Conservation (phyloP, 2,797 vertebrate genomes). For the Alcedo atthis region DNA sequence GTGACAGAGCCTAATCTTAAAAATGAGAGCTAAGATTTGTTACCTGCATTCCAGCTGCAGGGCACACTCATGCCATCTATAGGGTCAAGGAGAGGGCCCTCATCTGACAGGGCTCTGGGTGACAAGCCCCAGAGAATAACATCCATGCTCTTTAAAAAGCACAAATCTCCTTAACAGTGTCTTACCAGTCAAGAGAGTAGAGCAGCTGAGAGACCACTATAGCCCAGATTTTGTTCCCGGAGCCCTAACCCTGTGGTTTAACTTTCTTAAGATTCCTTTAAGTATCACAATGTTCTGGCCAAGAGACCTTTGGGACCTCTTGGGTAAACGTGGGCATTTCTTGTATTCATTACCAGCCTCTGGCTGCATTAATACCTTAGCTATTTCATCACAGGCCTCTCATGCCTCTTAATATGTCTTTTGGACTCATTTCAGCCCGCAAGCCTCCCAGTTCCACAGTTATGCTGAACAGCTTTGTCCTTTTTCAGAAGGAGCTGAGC, state of each 20-base stretch:
- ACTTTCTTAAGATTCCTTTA: constrained; percentile 43
- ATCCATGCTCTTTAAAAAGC: background rate
- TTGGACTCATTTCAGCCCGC: constrained; percentile 57
- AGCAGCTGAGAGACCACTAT: background rate
- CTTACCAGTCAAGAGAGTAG: background rate
- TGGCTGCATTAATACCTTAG: constrained; percentile 58
- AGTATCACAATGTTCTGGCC: constrained; percentile 68
- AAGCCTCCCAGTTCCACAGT: constrained; percentile 24
- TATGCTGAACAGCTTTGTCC: constrained; percentile 57
- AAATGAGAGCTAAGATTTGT: background rate
- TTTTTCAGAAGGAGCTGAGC: constrained; percentile 64
- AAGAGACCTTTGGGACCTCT: constrained; percentile 65
- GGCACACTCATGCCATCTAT: background rate
- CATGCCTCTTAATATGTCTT: constrained; percentile 61
- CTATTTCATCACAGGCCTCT: constrained; percentile 56
- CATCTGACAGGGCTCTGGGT: background rate
- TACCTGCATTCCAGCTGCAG: background rate
- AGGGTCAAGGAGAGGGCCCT: background rate
- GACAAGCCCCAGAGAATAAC: background rate
- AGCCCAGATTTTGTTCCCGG: background rate
- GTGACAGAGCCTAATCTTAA: background rate
- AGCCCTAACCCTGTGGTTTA: constrained; percentile 16
- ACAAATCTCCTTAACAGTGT: background rate
- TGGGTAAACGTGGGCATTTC: constrained; percentile 71
- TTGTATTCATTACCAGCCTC: constrained; percentile 57